These are phyloP conservation scores for Strigops habroptila DNA, from an alignment of 2,113 vertebrate species.

Conservation along the genomic window DNA sequence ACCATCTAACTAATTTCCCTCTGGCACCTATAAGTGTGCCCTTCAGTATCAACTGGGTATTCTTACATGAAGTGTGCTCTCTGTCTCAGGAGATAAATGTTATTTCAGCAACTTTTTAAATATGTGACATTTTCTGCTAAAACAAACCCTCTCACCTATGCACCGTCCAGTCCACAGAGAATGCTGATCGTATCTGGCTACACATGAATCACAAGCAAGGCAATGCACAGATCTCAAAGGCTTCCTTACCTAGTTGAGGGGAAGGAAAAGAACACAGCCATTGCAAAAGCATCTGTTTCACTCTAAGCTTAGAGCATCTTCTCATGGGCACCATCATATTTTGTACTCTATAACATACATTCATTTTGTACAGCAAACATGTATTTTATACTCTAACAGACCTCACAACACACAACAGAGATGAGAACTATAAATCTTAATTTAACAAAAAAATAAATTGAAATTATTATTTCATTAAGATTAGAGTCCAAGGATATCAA, in stretches of 20 bases:
- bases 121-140: neutral
- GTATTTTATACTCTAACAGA: neutral
- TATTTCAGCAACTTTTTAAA: neutral
- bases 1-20: neutral
- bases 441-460: neutral
- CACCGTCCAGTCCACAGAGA: constrained; percentile 89
- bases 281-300: neutral
- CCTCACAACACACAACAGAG: neutral
- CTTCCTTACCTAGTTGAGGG: constrained; percentile 81
- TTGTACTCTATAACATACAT: neutral
- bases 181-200: constrained; percentile 92
- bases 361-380: neutral
- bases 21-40: neutral
- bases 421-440: neutral
- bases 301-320: neutral
- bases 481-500: neutral
- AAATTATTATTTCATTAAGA: neutral
- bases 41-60: neutral
- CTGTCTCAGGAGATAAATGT: neutral
- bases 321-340: neutral
- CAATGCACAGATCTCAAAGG: constrained; percentile 88
- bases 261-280: neutral
- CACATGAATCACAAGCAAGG: constrained; percentile 82
- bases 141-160: constrained; percentile 75
- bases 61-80: neutral